A percentile compares a stretch with the other conserved stretches of the same genome.
Evolutionary conservation across 2,888 invertebrate species (phyloP).

Genomic region (Drosophila buzzatii): DNA sequence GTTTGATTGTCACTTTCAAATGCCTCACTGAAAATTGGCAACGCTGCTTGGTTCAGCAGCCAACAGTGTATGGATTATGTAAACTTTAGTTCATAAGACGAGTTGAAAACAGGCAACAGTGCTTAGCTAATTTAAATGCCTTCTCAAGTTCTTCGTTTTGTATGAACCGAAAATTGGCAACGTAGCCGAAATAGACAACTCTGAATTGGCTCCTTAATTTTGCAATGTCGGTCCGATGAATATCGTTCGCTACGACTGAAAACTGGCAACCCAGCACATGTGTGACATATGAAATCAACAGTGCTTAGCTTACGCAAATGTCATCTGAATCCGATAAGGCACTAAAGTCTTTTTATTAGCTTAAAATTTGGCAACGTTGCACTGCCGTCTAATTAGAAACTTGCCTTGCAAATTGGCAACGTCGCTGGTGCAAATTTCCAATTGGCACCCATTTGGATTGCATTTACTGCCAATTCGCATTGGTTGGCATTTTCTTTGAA

Average conservation of each 20-base stretch:
- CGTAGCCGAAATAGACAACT: background rate
- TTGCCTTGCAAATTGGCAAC: slow-evolving; percentile 31
- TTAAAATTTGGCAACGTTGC: slow-evolving; percentile 22
- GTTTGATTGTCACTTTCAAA: slow-evolving; percentile 11
- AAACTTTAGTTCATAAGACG: background rate
- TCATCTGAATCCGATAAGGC: background rate
- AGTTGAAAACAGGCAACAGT: background rate
- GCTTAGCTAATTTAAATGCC: background rate
- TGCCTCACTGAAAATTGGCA: slow-evolving; percentile 7
- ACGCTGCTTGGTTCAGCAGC: background rate
- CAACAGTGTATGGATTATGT: background rate
- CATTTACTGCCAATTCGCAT: slow-evolving; percentile 58
- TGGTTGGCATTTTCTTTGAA: slow-evolving; percentile 68
- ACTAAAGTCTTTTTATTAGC: background rate
- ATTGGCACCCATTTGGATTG: slow-evolving; percentile 42
- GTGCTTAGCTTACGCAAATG: background rate
- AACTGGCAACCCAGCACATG: background rate
- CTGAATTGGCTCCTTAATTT: background rate
- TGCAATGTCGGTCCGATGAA: background rate
- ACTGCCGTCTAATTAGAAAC: background rate
- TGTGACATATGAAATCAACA: background rate
- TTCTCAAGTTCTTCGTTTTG: background rate
- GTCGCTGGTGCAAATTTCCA: slow-evolving; percentile 37
- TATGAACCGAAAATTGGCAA: background rate
- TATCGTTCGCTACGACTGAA: background rate